Evolutionary conservation across 2,888 invertebrate genomes (phyloP), one percentile per base, ranked within the genome.

Genomic region (Aspidapion aeneum): DNA sequence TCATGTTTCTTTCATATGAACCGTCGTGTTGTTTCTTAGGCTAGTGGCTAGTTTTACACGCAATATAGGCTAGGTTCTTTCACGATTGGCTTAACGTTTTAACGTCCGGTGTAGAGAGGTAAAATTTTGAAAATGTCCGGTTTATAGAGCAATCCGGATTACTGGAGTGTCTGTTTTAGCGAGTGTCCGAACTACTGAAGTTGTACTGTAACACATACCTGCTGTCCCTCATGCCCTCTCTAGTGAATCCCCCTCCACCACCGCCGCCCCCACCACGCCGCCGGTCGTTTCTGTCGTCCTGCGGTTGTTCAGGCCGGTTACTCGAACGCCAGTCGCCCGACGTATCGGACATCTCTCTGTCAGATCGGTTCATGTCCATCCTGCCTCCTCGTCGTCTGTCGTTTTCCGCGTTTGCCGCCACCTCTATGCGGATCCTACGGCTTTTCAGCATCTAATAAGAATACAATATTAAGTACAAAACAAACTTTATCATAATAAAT

Each of bases 311-410:
- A 1, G 67, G 65, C 18, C 67, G 22, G 49, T 67, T 67, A 0
- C 88, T 88, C 1, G 89, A 87, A 49, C 91, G 83, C 91, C 91
- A 91, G 77, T 91, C 90, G n/a, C 90, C 89, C 71, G 85, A 83
- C 1, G 89, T 87, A 88, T 90, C 52, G 83, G 83, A 50, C 48
- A 82, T 87, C 49, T 82, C 81, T 71, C 86, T 82, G 73, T 83
- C 82, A 16, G 60, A 57, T 64, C 82, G 79, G 68, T 78, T 81
- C 75, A 84, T 82, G 69, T 82, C 82, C 7, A 78, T 80, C 56
- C 56, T n/a, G 57, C 86, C 82, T 19, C 85, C 84, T 73, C 88
- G 85, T 50, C 83, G 78, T 66, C 89, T 86, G 51, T 89, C 87
- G 71, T 89, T 88, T 68, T 89, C 90, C 70, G 86, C 86, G 73